phyloP scores from a whole-genome alignment of 2,888 invertebrate species.

The Adineta ricciae region DNA sequence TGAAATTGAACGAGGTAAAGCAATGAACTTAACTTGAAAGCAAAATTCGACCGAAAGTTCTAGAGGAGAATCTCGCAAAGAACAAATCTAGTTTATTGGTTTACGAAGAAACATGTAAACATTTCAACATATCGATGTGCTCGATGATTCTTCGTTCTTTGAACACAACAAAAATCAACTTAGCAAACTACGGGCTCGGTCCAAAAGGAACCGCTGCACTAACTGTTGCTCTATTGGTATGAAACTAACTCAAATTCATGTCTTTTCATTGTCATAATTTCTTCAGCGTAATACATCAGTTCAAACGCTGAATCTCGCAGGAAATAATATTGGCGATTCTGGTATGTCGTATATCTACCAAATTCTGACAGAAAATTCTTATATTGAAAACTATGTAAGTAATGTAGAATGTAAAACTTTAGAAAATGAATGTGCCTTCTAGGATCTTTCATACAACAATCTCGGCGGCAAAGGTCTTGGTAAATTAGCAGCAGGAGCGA shows the following conservation, averaged over 20 bases:
- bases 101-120: conserved; percentile 19
- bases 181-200: not conserved
- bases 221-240: not conserved
- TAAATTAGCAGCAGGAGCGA: not conserved
- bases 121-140: not conserved
- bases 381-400: conserved; percentile 5
- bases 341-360: conserved; percentile 10
- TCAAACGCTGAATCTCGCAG: not conserved
- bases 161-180: not conserved
- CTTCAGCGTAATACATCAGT: not conserved
- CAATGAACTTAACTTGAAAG: too few species aligned
- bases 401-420: not conserved
- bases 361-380: not conserved
- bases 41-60: too few species aligned
- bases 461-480: conserved; percentile 4
- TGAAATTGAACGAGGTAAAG: not conserved
- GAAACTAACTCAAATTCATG: not conserved
- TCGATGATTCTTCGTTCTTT: not conserved
- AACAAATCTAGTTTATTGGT: not conserved
- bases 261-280: not conserved
- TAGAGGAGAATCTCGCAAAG: not conserved
- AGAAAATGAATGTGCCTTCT: too few species aligned
- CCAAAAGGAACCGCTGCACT: not conserved
- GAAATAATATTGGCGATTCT: not conserved
- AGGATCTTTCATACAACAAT: conserved; percentile 8